phyloP scores from a whole-genome alignment of 37 sponge, comb jelly and placozoan genomes.

The Ephydatia muelleri region DNA sequence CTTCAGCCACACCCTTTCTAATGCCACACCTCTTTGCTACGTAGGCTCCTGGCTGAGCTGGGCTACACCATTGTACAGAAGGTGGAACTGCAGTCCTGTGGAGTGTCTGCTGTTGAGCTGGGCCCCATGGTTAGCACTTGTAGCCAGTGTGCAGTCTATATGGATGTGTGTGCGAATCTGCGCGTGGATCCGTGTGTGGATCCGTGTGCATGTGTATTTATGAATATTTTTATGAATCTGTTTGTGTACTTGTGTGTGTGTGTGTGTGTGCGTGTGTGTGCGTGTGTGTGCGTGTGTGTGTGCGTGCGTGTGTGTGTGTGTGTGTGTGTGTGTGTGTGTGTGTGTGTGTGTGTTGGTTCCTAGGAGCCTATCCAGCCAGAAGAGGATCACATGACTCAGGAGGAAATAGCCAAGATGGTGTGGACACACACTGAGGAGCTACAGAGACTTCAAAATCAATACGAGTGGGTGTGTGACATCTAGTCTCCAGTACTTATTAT shows the following conservation, averaged over 20 bases:
- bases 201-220: neutral
- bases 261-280: too few species aligned
- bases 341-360: neutral
- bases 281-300: too few species aligned
- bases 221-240: too few species aligned
- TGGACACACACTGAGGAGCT: constrained; percentile 73
- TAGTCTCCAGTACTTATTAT: neutral
- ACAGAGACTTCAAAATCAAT: constrained; percentile 61
- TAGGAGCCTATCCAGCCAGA: constrained; percentile 1
- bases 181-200: too few species aligned
- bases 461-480: constrained; percentile 52
- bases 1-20: neutral
- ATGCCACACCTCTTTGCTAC: neutral
- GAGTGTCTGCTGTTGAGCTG: constrained; percentile 36
- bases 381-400: constrained; percentile 22
- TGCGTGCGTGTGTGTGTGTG: too few species aligned
- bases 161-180: too few species aligned
- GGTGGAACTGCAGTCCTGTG: constrained; percentile 35
- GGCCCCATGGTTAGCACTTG: neutral
- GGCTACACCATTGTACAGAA: constrained; percentile 28
- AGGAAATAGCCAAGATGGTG: constrained; percentile 45
- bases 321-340: too few species aligned
- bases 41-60: constrained; percentile 45
- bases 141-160: too few species aligned
- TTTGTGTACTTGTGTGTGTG: too few species aligned